Conservation (phyloP, 2,113 vertebrate genomes). For the Tinamus guttatus region DNA sequence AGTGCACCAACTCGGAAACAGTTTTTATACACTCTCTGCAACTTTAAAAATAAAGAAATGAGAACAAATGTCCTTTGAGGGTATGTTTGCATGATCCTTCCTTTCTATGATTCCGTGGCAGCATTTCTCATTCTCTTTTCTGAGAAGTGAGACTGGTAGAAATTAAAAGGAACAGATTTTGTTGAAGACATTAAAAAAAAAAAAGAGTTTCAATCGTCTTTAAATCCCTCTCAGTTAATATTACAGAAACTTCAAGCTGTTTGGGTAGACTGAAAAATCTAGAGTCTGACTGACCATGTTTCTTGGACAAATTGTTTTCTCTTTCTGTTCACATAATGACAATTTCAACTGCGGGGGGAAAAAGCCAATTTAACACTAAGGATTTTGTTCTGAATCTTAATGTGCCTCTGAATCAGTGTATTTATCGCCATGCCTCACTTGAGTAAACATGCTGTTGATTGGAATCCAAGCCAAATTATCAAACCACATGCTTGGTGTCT, state of each 20-base stretch:
- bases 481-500: background rate
- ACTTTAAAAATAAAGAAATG: background rate
- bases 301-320: slow-evolving; percentile 11
- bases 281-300: background rate
- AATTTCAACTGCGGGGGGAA: background rate
- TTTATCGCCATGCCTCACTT: slow-evolving; percentile 33
- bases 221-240: background rate
- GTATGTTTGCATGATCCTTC: background rate
- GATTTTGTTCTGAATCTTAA: background rate
- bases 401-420: background rate
- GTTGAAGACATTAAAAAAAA: background rate
- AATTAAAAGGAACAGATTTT: background rate
- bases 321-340: slow-evolving; percentile 1
- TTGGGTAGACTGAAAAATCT: background rate
- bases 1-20: background rate
- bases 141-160: background rate
- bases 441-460: slow-evolving; percentile 39
- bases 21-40: background rate
- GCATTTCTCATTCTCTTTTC: background rate
- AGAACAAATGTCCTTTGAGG: background rate
- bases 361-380: background rate
- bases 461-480: slow-evolving; percentile 35
- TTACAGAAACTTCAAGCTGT: background rate
- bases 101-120: background rate
- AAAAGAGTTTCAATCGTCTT: background rate